Evolutionary conservation across 2,888 invertebrate species (phyloP), one percentile per base, ranked within the genome.

Genomic region (Callosobruchus maculatus): DNA sequence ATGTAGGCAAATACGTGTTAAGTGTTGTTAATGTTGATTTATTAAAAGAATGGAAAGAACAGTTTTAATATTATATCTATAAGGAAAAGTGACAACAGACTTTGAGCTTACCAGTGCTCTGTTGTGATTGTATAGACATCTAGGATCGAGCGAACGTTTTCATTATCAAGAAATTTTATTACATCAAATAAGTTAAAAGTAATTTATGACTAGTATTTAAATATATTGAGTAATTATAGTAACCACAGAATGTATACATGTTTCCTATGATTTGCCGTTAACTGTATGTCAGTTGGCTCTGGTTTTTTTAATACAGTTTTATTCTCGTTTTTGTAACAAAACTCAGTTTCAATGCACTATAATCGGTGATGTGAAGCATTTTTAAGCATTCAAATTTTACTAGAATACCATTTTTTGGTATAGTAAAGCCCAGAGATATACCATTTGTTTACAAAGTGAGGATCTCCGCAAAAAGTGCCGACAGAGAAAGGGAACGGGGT

Each of bases 131-230:
- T 68, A 68, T 68, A 76, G 77, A 77, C 77, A 77, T 77, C 75
- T 72, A 73, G 75, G 72, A 76, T 74, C 74, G 73, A 77, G 74
- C 75, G 77, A 77, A 77, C 78, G 77, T 77, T 78, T 79, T 76
- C 77, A 75, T 77, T 77, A 78, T 77, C 77, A 73, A 79, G 76
- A 81, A 77, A 78, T 81, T 81, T 81, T 82, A 82, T 82, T 83
- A 83, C 81, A 78, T 82, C 78, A 82, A 76, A 79, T 81, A 81
- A 81, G 83, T 83, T 81, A 77, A 82, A 83, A 84, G 84, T 85
- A 85, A 86, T 85, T 86, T 85, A 85, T 85, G 84, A 80, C 83
- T 85, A 86, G 86, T 85, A 85, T 86, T 84, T 85, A 86, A 85
- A 77, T 81, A 82, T 84, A 84, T 82, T 83, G 82, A 84, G 81